Conservation (phyloP, 1,140 invertebrate genomes). For the Coenobita brevimanus region DNA sequence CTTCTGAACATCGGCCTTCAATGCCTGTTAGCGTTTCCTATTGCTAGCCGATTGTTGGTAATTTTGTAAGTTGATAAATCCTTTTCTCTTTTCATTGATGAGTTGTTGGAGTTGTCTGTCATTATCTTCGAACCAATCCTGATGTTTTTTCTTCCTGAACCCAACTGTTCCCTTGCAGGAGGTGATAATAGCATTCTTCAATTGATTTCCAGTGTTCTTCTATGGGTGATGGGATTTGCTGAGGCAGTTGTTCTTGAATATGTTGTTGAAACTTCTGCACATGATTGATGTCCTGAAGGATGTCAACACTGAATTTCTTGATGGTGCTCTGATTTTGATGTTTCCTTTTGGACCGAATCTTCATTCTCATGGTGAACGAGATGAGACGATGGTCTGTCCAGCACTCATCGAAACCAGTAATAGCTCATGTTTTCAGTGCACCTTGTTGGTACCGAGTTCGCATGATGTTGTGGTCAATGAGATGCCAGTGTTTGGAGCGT, state of each 20-base stretch:
- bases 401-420: not conserved
- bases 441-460: not conserved
- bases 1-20: not conserved
- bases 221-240: not conserved
- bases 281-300: not conserved
- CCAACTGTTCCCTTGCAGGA: conserved; percentile 6
- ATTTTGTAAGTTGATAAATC: not conserved
- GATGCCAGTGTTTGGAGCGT: conserved; percentile 11
- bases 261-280: not conserved
- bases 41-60: not conserved
- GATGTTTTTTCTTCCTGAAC: conserved; percentile 12
- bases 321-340: conserved; percentile 14
- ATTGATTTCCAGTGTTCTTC: conserved; percentile 8
- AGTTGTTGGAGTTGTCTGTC: conserved; percentile 10
- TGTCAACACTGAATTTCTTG: conserved; percentile 20
- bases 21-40: not conserved
- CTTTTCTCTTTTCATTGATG: not conserved
- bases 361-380: conserved; percentile 21
- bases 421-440: not conserved
- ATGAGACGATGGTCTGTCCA: conserved; percentile 22
- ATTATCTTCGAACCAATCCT: conserved; percentile 14
- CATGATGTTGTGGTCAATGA: conserved; percentile 3
- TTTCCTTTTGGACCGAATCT: conserved; percentile 18
- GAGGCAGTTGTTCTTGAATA: too few relatives aligned
- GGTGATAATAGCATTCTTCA: not conserved